Evolutionary conservation across 2,888 invertebrate genomes (phyloP), one percentile per base, ranked within the genome.

Genomic region (Lasioglossum marginatum): DNA sequence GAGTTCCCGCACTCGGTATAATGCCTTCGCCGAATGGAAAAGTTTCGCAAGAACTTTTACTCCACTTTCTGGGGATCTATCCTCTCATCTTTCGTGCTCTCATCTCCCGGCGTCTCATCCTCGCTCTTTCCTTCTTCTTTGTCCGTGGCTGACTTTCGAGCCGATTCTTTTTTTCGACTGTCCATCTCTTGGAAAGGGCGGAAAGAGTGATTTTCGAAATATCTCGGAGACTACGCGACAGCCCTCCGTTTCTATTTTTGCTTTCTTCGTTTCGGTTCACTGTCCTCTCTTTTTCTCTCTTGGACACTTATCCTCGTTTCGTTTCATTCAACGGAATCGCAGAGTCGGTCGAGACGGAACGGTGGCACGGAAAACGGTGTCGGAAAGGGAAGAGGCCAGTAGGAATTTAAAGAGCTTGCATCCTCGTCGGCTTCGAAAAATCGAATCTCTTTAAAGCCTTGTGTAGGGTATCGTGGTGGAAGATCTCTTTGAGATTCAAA

Each of bases 31-130:
- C 74, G 88, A 89, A 89, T 90, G 91, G 91, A 83, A 91, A 92
- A 92, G 91, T 91, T 92, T 77, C 74, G 60, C 75, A 86, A 76
- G 88, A 90, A 92, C 87, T 92, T 92, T 89, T 86, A 79, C 86
- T 83, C 79, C 79, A 83, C 87, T 89, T 90, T 86, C 80, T 74
- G 34, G 52, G 85, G 73, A 85, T 72, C 71, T 63, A 77, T 77
- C 77, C 48, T 72, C 83, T 82, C 83, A 73, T 89, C 85, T 83
- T 68, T 79, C 84, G 60, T 60, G 82, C 82, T 52, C 78, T 85
- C 71, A 80, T 83, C 76, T 71, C 66, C 43, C 63, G 34, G 16
- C 31, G 63, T 43, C 52, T 57, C 71, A 60, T 60, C 19, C 63
- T 68, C 73, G 74, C 60, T 37, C 10, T 57, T 60, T 52, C 19